Evolutionary conservation across 1,140 invertebrate species (phyloP).

Genomic region (Drosophila eugracilis): DNA sequence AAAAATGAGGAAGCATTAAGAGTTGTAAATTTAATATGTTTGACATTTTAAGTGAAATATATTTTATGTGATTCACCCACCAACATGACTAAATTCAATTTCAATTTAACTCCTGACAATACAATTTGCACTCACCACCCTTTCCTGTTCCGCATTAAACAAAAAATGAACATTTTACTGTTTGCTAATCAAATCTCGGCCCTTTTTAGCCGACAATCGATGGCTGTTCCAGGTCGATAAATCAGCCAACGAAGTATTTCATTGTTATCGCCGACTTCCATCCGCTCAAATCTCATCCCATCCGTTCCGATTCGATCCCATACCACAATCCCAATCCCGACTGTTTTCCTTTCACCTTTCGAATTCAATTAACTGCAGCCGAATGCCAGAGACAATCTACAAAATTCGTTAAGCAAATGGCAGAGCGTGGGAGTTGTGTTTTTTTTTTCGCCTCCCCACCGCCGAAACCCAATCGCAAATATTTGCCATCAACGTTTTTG

Average conservation of each 20-base stretch:
- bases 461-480: constrained; percentile 50
- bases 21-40: constrained; percentile 10
- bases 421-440: constrained; percentile 66
- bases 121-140: constrained; percentile 8
- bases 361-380: constrained; percentile 82
- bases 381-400: constrained; percentile 75
- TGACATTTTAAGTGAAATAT: neutral
- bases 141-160: constrained; percentile 27
- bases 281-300: constrained; percentile 1
- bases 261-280: constrained; percentile 62
- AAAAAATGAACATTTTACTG: constrained; percentile 25
- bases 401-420: constrained; percentile 78
- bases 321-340: constrained; percentile 28
- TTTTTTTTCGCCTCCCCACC: neutral
- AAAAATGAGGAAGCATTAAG: constrained; percentile 5
- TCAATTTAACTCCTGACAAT: constrained; percentile 3
- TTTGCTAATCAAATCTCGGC: constrained; percentile 57
- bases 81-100: too few relatives aligned
- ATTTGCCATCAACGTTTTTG: constrained; percentile 83
- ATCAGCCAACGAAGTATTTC: constrained; percentile 72
- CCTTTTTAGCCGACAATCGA: constrained; percentile 45
- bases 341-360: constrained; percentile 77
- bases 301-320: constrained; percentile 11
- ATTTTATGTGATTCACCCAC: constrained; percentile 27
- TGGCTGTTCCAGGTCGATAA: constrained; percentile 48